A percentile compares a stretch with the other conserved stretches of the same genome.
Conservation (phyloP, 2,888 invertebrate genomes). For the Chromoteleia sp. region DNA sequence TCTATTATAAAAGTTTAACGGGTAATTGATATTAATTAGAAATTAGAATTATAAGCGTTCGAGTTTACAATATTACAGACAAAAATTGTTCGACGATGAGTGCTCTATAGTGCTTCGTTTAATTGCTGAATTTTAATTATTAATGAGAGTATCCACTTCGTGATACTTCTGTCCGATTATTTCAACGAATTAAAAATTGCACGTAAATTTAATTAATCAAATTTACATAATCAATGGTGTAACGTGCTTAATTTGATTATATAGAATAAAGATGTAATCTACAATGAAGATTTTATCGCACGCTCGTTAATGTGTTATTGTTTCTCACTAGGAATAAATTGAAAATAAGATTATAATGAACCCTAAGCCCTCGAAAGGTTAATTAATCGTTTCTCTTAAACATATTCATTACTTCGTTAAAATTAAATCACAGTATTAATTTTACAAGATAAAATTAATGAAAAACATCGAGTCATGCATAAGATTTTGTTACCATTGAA, state of each 20-base stretch:
- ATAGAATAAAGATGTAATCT: conserved; percentile 29
- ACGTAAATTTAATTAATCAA: conserved; percentile 23
- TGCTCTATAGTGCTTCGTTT: no score
- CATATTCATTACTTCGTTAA: conserved; percentile 8
- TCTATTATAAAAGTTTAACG: neutral
- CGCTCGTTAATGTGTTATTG: conserved; percentile 50
- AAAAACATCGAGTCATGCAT: neutral
- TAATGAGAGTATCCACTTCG: neutral
- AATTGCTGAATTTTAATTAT: neutral
- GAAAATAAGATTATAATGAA: conserved; percentile 36
- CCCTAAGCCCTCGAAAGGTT: conserved; percentile 18
- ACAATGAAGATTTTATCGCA: conserved; percentile 36
- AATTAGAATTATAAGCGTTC: no score
- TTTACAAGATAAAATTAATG: conserved; percentile 2
- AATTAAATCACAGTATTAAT: neutral
- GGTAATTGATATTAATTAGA: conserved; percentile 1
- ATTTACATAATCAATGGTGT: conserved; percentile 45
- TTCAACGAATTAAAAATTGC: neutral
- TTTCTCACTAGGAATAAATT: conserved; percentile 43
- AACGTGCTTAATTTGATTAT: conserved; percentile 43
- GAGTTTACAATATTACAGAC: neutral
- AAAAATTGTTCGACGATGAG: neutral
- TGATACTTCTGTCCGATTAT: neutral
- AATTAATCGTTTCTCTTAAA: conserved; percentile 35
- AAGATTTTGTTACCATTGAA: neutral